phyloP scores from a whole-genome alignment of 2,113 vertebrate genomes.

The Danio rerio region DNA sequence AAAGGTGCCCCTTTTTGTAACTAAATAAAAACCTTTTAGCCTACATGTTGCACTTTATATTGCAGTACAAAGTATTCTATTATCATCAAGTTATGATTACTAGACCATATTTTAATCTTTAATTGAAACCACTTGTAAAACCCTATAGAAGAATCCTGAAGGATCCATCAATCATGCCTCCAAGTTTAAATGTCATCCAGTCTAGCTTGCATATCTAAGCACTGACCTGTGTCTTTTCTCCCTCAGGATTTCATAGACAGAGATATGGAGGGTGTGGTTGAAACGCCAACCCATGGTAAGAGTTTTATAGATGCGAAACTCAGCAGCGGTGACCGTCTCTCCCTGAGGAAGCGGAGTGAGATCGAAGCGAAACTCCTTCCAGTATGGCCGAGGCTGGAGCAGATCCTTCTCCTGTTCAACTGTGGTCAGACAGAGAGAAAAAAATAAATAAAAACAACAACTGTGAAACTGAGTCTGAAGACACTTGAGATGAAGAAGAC shows the following conservation, averaged over 20 bases:
- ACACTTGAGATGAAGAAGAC: neutral
- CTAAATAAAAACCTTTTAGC: too few relatives aligned
- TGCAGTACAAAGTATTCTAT: too few relatives aligned
- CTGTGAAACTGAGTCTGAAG: neutral
- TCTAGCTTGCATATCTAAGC: neutral
- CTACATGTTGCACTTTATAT: too few relatives aligned
- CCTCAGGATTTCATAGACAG: conserved; percentile 85
- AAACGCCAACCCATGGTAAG: conserved; percentile 72
- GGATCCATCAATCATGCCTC: too few relatives aligned
- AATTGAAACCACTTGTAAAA: too few relatives aligned
- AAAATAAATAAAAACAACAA: conserved; percentile 8
- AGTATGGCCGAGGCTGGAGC: conserved; percentile 86
- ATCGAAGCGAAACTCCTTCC: conserved; percentile 97
- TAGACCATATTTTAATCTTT: too few relatives aligned
- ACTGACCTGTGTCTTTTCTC: conserved; percentile 84
- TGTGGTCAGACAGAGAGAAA: conserved; percentile 61
- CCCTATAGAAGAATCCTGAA: too few relatives aligned
- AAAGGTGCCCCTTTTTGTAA: too few relatives aligned
- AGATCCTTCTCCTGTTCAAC: conserved; percentile 89
- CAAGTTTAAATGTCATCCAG: too few relatives aligned
- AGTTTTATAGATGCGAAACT: conserved; percentile 94
- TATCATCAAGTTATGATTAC: too few relatives aligned
- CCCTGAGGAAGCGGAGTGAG: conserved; percentile 88
- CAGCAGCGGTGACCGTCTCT: conserved; percentile 87
- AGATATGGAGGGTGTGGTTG: conserved; percentile 88